A percentile compares a stretch with the other conserved stretches of the same genome.
phyloP scores from a whole-genome alignment of 1,140 invertebrate species.

The Drosophila equinoxialis region DNA sequence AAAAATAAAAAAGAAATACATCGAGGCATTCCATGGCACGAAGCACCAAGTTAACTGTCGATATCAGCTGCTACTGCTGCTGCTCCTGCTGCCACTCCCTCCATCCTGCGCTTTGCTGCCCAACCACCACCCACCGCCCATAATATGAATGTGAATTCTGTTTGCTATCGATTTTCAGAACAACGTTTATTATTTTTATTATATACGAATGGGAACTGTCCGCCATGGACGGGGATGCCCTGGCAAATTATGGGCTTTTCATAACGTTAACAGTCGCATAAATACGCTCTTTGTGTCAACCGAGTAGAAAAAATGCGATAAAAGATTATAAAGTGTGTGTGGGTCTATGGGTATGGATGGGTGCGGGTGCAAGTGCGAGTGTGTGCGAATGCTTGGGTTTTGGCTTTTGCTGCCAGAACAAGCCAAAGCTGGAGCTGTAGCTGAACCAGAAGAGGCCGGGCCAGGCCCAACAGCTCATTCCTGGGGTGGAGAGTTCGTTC shows the following conservation, averaged over 20 bases:
- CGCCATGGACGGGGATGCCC: slow-evolving; percentile 46
- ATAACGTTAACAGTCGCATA: slow-evolving; percentile 82
- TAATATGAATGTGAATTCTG: slow-evolving; percentile 77
- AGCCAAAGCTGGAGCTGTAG: background rate
- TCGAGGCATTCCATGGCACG: slow-evolving; percentile 53
- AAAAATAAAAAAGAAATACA: slow-evolving; percentile 1
- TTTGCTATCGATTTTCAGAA: slow-evolving; percentile 82
- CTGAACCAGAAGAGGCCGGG: background rate
- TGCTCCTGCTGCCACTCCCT: slow-evolving; percentile 31
- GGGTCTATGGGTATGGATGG: slow-evolving; percentile 40
- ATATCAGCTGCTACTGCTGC: slow-evolving; percentile 72
- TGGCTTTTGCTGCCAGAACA: slow-evolving; percentile 46
- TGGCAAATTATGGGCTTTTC: slow-evolving; percentile 83
- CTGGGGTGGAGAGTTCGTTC: slow-evolving; percentile 40
- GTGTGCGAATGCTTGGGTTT: slow-evolving; percentile 23
- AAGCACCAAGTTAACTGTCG: slow-evolving; percentile 74
- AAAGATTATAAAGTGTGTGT: slow-evolving; percentile 83
- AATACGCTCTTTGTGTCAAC: slow-evolving; percentile 82
- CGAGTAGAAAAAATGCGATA: slow-evolving; percentile 83
- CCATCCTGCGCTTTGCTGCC: background rate
- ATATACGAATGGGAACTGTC: slow-evolving; percentile 51
- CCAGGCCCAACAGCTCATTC: background rate
- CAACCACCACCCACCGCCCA: slow-evolving; percentile 10
- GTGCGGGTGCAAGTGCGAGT: background rate
- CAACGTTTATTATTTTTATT: slow-evolving; percentile 81